A percentile compares a stretch with the other conserved stretches of the same genome.
Conservation (phyloP, 2,797 vertebrate species). For the Cyclopterus lumpus region DNA sequence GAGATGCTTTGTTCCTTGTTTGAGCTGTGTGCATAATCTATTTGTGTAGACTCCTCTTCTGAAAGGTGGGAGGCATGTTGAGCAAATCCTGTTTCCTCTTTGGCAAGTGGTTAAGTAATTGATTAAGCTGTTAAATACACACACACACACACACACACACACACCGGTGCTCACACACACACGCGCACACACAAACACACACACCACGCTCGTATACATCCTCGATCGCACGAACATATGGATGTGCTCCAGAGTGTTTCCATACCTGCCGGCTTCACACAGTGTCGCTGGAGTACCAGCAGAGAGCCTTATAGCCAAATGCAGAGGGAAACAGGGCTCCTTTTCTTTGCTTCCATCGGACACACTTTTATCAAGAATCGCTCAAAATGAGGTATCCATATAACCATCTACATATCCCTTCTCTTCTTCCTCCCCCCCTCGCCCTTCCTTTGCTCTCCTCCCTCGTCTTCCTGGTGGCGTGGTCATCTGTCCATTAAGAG, state of each 20-base stretch:
- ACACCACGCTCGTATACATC: conserved; percentile 28
- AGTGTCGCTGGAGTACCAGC: conserved; percentile 71
- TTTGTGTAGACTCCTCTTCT: conserved; percentile 63
- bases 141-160: conserved; percentile 24
- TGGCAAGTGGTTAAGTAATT: conserved; percentile 61
- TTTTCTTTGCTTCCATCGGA: conserved; percentile 37
- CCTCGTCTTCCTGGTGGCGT: conserved; percentile 37
- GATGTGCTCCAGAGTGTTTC: conserved; percentile 50
- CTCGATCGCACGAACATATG: conserved; percentile 26
- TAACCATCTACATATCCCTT: neutral
- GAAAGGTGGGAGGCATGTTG: conserved; percentile 57
- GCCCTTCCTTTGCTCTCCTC: conserved; percentile 2
- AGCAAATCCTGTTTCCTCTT: conserved; percentile 67
- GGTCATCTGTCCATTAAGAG: conserved; percentile 69
- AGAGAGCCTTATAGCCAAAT: conserved; percentile 50
- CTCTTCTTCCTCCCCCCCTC: conserved; percentile 16
- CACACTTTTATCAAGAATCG: conserved; percentile 55
- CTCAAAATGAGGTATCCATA: conserved; percentile 39
- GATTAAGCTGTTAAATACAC: conserved; percentile 68
- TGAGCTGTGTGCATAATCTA: conserved; percentile 57
- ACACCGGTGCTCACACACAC: neutral
- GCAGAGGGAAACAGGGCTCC: conserved; percentile 39
- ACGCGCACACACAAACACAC: neutral
- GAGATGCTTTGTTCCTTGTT: conserved; percentile 61
- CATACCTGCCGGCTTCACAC: conserved; percentile 73